Percentiles rank a stretch among this genome's conserved stretches.
Conservation (phyloP, 2,113 vertebrate genomes). For the Nesoenas mayeri region DNA sequence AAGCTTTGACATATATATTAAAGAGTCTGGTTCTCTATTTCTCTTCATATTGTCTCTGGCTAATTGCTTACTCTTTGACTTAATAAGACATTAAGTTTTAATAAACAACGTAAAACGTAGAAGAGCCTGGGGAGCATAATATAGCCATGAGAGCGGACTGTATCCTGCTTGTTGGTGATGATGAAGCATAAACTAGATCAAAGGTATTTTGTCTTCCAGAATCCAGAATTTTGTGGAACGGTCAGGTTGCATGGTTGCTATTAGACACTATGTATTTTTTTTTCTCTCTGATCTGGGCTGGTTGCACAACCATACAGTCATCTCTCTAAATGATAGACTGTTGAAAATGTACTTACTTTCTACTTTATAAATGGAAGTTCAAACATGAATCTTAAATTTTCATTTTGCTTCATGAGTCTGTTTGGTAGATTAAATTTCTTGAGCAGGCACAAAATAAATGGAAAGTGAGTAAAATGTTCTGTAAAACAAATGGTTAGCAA, state of each 20-base stretch:
- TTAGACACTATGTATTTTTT: not conserved
- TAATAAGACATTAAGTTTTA: not conserved
- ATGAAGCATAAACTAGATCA: not conserved
- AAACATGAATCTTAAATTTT: not conserved
- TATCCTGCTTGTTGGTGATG: not conserved
- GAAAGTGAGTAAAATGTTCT: not conserved
- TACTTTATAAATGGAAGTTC: not conserved
- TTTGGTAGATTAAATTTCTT: not conserved
- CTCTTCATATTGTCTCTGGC: not conserved
- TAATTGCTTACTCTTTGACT: not conserved
- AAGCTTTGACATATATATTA: slow-evolving; percentile 15
- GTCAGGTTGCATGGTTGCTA: not conserved
- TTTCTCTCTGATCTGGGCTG: not conserved
- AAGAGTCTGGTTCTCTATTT: not conserved
- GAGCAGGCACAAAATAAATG: not conserved
- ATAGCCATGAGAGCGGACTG: not conserved
- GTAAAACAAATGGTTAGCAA: not conserved
- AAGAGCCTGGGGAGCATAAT: not conserved
- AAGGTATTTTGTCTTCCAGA: not conserved
- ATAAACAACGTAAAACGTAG: not conserved
- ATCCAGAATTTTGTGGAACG: not conserved
- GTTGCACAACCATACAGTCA: not conserved
- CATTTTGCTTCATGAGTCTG: not conserved
- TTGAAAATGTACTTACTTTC: not conserved
- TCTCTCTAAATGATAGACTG: not conserved